A percentile compares a stretch with the other conserved stretches of the same genome.
phyloP scores from a whole-genome alignment of 2,113 vertebrate species.

The Leucosticte australis region DNA sequence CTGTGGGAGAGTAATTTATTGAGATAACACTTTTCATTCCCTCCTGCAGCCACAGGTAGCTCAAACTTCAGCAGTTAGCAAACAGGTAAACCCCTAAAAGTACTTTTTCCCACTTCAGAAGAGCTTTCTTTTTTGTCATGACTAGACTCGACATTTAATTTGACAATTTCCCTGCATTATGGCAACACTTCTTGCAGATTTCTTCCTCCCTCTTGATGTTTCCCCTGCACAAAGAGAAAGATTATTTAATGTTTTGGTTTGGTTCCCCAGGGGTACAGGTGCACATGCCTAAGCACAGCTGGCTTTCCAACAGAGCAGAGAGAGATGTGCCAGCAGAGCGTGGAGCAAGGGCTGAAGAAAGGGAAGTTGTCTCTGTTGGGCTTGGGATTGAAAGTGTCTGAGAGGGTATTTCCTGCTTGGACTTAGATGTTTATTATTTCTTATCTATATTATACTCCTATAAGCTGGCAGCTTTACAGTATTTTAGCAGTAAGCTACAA shows the following conservation, averaged over 20 bases:
- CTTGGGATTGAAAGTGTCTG: not conserved
- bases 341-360: not conserved
- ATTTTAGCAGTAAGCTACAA: not conserved
- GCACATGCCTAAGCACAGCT: not conserved
- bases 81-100: not conserved
- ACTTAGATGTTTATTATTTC: not conserved
- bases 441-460: not conserved
- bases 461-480: not conserved
- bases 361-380: not conserved
- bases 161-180: not conserved
- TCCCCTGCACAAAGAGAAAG: conserved; percentile 1
- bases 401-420: not conserved
- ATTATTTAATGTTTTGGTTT: not conserved
- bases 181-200: not conserved
- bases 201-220: not conserved
- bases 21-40: not conserved
- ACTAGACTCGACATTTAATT: not conserved
- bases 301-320: not conserved
- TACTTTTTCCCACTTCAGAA: not conserved
- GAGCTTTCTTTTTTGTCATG: not conserved
- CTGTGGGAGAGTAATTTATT: not conserved
- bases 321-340: not conserved
- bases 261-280: not conserved
- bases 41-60: not conserved
- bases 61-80: not conserved